Base-by-base conservation (phyloP, 2,888 invertebrate species). In the Dasysyrphus albostriatus region DNA sequence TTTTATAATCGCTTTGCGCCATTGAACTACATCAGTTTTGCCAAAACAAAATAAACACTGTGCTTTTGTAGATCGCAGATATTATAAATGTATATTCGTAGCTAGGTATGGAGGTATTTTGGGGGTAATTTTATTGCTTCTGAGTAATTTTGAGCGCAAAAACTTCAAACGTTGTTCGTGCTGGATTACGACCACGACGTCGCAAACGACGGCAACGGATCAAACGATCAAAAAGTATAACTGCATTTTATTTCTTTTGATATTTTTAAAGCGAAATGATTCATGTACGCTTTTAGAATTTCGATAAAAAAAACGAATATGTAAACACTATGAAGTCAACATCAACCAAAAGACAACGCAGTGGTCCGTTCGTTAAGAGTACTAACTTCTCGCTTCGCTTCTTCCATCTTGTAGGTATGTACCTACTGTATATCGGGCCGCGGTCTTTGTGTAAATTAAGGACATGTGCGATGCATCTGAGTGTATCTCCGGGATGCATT, bases 1-100 rank as follows among this genome's bases (percentile, higher is more conserved):
- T n/a, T 70, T 72, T 67, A 67, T 72, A 72, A 80, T 72, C 72
- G 65, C 74, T 51, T 49, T 61, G 67, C 73, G 67, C 73, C 67
- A 85, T 81, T 81, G 85, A 81, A 82, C 77, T 85, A 82, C 73
- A 85, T 85, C 70, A 56, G 58, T 70, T 85, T 77, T 29, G 69
- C 77, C 47, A 58, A 47, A 70, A 70, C 39, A 49, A 79, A 83
- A 70, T 75, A 65, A 75, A 54, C 14, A 29, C 14, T 5, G n/a
- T 19, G 29, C n/a, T 29, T 67, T 61, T 61, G n/a, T 54, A 32
- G 39, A 39, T 63, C 39, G 34, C 39, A 73, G 67, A 77, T 67
- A 67, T 9, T 8, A 44, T 24, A 56, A 24, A 24, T 24, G 3
- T 24, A 24, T 24, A 24, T 49, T 63, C 7, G 3, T 59, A 65